Evolutionary conservation across 2,113 vertebrate species (phyloP), one percentile per base, ranked within the genome.

Genomic region (Heptranchias perlo): DNA sequence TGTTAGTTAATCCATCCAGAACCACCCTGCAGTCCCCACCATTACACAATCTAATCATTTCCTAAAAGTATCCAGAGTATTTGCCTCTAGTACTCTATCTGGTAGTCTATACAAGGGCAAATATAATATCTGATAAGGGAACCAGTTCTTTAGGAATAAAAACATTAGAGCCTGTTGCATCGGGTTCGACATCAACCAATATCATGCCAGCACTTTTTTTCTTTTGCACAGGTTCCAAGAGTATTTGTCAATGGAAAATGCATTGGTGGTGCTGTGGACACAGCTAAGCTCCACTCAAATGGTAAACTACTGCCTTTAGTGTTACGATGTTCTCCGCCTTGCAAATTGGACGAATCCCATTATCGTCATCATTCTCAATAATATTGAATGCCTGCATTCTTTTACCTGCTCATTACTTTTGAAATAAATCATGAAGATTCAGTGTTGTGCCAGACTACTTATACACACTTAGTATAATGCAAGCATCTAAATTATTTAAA

Each of bases 161-260:
- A 44, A 44, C 18, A 62, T 89, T 82, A 23, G 86, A 89, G 86
- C 52, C 10, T 84, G 44, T 10, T 44, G 23, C 3, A 84, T 14
- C 28, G 13, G 44, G 44, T 94, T 94, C 28, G 16, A 64, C 10
- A 14, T 25, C 84, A 52, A 25, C 84, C 84, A 21, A 62, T n/a
- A 14, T 67, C 31, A 94, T 65, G 47, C 93, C 39, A 31, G 65
- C 4, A 3, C n/a, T 62, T 44, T 39, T 67, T 0, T 67, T 47
- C 54, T 61, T 69, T 95, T 95, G 13, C 28, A 58, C 96, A 99
- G 99, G 99, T 99, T 18, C 99, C 99, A 13, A 98, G 99, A 97
- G 98, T 99, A 96, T 99, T 99, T 98, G 97, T 99, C 92, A 99
- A 99, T 31, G 99, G 99, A 76, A 97, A 97, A 96, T 99, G 98